Evolutionary conservation across 2,113 vertebrate genomes (phyloP), one percentile per base, ranked within the genome.

Genomic region (Phylloscopus trochiloides): DNA sequence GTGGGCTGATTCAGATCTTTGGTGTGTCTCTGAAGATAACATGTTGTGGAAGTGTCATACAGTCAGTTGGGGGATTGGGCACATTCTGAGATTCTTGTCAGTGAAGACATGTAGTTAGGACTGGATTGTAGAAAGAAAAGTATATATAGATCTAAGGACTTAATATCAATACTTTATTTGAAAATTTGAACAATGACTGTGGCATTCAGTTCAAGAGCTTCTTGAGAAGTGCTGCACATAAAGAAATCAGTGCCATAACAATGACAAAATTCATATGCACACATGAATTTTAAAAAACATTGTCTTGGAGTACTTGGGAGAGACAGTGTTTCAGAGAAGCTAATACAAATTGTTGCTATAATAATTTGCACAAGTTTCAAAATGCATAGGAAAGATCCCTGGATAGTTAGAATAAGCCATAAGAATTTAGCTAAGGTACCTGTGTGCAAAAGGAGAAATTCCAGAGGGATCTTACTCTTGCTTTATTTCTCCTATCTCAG

Each of bases 21-120:
- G 13, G 54, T 70, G 58, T 90, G 81, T 87, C 85, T 96, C 94
- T 95, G 94, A 96, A 92, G 89, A 88, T 94, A 92, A 88, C 43
- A 22, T n/a, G 59, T 79, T 84, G 86, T 92, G 48, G 68, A 95
- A 87, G 75, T 86, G 92, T 91, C 88, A 62, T 71, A n/a, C 77
- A 85, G 80, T 75, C 86, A 83, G 40, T 52, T 83, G 50, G 54
- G 67, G 59, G 36, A 86, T 32, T 43, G 54, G 47, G 38, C 52
- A 58, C 29, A 79, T 94, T 82, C 81, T 62, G 54, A 88, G 74
- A 83, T 94, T 76, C 87, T 88, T 94, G 68, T 94, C 82, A 61
- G 67, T 58, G 59, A 86, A 59, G 66, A 57, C 74, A 50, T 67
- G 28, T 50, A 67, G 75, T 76, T 88, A 78, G 75, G 43, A 81